A percentile compares a stretch with the other conserved stretches of the same genome.
Evolutionary conservation across 2,113 vertebrate species (phyloP).

Genomic region (Prunella himalayana): DNA sequence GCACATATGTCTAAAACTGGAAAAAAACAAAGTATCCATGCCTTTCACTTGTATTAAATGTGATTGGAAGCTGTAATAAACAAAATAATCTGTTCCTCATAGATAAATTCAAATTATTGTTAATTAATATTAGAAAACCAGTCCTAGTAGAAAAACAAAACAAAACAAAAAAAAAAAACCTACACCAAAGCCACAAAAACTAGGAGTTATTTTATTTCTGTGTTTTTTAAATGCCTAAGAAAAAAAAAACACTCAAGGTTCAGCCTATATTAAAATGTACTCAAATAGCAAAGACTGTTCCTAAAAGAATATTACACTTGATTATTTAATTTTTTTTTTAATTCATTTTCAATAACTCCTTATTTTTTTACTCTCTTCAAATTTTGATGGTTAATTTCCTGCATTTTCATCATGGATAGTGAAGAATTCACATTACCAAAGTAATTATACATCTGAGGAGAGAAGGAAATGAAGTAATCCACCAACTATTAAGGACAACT

Average conservation of each 20-base stretch:
- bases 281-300: not conserved
- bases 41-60: not conserved
- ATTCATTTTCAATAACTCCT: not conserved
- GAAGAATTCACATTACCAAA: not conserved
- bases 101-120: not conserved
- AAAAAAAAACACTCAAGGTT: not conserved
- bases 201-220: not conserved
- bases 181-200: not conserved
- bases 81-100: not conserved
- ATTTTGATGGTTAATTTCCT: not conserved
- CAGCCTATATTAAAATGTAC: not conserved
- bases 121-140: not conserved
- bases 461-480: not conserved
- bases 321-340: not conserved
- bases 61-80: not conserved
- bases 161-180: rapidly evolving
- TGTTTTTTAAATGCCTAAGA: not conserved
- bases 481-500: not conserved
- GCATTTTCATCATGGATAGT: not conserved
- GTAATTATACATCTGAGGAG: not conserved
- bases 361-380: not conserved
- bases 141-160: not conserved
- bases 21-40: not conserved
- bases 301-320: not conserved
- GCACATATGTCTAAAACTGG: not conserved